Base-by-base conservation (phyloP, 2,797 vertebrate genomes). In the Kryptopterus vitreolus region DNA sequence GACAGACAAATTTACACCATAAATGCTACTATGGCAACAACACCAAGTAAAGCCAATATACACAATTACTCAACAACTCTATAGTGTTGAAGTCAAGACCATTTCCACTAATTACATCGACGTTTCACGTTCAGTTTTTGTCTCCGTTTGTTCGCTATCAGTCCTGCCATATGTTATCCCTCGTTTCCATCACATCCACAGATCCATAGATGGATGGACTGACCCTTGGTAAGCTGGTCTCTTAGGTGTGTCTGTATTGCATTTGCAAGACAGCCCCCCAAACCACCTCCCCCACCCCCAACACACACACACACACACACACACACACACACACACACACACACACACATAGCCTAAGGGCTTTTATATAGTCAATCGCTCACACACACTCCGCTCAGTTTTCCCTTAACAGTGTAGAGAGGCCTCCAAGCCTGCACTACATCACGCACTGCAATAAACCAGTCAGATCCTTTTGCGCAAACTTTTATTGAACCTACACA, bases 371-470 rank as follows among this genome's bases (percentile, higher is more conserved):
- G 68, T 70, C 57, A 69, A 77, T 71, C 46, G 26, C 82, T 55
- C 65, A 71, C 73, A 76, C 70, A 81, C 75, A 78, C 80, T 46
- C 24, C 43, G 58, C 69, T 76, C 70, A 69, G 75, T 85, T 81
- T 78, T 73, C 87, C 89, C 84, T 89, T 90, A 92, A 93, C 90
- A 87, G 88, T 88, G 89, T 91, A 90, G 85, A 82, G 82, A 87
- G 87, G 88, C 91, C 92, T 91, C 84, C 84, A 82, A 92, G 92
- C 89, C 77, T 83, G 88, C 91, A 92, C 87, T 92, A 92, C 74
- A 93, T 94, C 92, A 93, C 86, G 87, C 81, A 80, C 90, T 90
- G 90, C 91, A 93, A 94, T 93, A 93, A 92, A 93, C 89, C 90
- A 88, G 90, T 92, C 91, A 91, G 46, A 75, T 63, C 68, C 79